Evolutionary conservation across 2,888 invertebrate genomes (phyloP), one percentile per base, ranked within the genome.

Genomic region (Tinea pellionella): DNA sequence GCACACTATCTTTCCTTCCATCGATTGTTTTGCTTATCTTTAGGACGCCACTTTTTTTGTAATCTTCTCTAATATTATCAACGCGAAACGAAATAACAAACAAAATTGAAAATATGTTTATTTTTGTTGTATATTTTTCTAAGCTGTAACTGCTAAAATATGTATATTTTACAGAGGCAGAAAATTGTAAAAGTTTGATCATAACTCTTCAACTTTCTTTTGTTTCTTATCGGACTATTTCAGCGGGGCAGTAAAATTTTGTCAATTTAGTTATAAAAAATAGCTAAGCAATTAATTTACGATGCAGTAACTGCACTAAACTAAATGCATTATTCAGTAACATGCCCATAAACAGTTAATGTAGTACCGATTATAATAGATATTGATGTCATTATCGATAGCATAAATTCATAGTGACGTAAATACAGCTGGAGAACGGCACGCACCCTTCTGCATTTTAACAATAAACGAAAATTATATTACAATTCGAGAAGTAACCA

Each of bases 341-440:
- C 57, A 57, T 57, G 57, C 9, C 57, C n/a, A 57, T 57, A 32
- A 57, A 32, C 57, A 57, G 57, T 57, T 57, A 15, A 12, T 57
- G 24, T 57, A n/a, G n/a, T n/a, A 57, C 32, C 57, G 57, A 57
- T 57, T 62, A 66, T 70, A 69, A 72, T 72, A 66, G 69, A 68
- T 70, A 73, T 78, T 68, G 70, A 72, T 67, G 72, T 73, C 72
- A 75, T 80, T 81, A 80, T 78, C 73, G 74, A 79, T 74, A 73
- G 68, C 73, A 77, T 77, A 75, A 78, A 81, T 83, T 80, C 75
- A 79, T 78, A 73, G 78, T 78, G 78, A 79, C 75, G 77, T 74
- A 77, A 69, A 74, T 64, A 65, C 69, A 69, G 59, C 67, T 67
- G 56, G 55, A 12, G 47, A 60, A 15, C 19, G 29, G 62, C 67